Evolutionary conservation across 2,113 vertebrate species (phyloP).

Genomic region (Hippoglossus stenolepis): DNA sequence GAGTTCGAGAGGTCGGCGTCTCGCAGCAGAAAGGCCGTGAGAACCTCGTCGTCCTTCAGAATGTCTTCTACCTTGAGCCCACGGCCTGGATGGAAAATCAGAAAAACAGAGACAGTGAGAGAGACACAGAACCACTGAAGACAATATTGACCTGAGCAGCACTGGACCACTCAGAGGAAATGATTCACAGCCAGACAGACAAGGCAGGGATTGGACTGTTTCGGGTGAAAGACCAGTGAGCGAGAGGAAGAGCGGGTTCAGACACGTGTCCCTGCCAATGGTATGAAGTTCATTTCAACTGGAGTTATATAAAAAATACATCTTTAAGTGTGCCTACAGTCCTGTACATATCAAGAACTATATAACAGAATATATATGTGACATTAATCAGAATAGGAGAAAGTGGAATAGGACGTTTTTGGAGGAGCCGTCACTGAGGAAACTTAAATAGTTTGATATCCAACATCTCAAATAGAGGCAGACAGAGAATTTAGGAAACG

Average conservation of each 20-base stretch:
- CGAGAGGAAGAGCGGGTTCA: constrained; percentile 4
- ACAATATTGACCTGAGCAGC: constrained; percentile 13
- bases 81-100: constrained; percentile 80
- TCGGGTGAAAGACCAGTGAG: constrained; percentile 13
- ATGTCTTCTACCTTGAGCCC: constrained; percentile 90
- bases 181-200: constrained; percentile 9
- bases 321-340: background rate
- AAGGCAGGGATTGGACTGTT: background rate
- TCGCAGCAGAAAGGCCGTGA: constrained; percentile 88
- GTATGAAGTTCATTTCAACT: background rate
- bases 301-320: constrained; percentile 1
- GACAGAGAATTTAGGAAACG: background rate
- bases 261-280: background rate
- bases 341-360: background rate
- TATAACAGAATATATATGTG: too few species aligned
- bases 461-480: too few species aligned
- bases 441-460: too few species aligned
- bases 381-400: background rate
- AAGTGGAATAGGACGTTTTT: background rate
- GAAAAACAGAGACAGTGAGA: constrained; percentile 3
- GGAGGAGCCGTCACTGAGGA: too few species aligned
- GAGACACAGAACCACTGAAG: constrained; percentile 11
- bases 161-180: constrained; percentile 24
- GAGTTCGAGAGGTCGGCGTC: constrained; percentile 83
- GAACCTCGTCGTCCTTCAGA: constrained; percentile 91